Percentiles rank a stretch among this genome's conserved stretches.
These are phyloP conservation scores for Falco cherrug DNA, from an alignment of 2,797 vertebrate genomes.

Conservation along the genomic window DNA sequence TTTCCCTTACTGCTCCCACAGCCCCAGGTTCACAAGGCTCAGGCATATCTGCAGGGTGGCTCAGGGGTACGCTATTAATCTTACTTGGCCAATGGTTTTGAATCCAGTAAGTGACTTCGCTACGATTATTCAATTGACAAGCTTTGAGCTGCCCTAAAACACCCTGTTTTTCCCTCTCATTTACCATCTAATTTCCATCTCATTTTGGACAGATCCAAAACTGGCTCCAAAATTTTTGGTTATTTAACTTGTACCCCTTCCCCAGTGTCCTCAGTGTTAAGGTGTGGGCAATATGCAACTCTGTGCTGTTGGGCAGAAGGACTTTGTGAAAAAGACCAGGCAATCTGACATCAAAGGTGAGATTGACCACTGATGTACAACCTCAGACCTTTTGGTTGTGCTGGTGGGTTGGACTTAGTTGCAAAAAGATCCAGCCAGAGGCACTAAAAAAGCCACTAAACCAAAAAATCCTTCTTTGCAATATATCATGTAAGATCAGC, in stretches of 20 bases:
- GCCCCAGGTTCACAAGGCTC: not conserved
- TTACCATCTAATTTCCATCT: not conserved
- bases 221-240: not conserved
- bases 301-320: not conserved
- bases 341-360: not conserved
- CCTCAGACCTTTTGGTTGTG: not conserved
- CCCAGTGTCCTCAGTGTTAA: not conserved
- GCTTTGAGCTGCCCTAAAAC: not conserved
- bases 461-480: not conserved
- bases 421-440: not conserved
- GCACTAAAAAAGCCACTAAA: not conserved
- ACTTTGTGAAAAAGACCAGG: not conserved
- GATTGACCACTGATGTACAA: not conserved
- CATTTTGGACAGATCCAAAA: not conserved
- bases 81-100: not conserved
- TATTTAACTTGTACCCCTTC: not conserved
- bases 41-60: not conserved
- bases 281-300: not conserved
- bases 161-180: not conserved
- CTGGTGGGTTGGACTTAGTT: not conserved
- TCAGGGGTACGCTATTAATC: not conserved
- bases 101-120: not conserved
- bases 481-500: not conserved
- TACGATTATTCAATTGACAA: not conserved
- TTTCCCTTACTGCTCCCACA: constrained; percentile 6